Conservation (phyloP, 2,113 vertebrate species). For the Gasterosteus aculeatus region DNA sequence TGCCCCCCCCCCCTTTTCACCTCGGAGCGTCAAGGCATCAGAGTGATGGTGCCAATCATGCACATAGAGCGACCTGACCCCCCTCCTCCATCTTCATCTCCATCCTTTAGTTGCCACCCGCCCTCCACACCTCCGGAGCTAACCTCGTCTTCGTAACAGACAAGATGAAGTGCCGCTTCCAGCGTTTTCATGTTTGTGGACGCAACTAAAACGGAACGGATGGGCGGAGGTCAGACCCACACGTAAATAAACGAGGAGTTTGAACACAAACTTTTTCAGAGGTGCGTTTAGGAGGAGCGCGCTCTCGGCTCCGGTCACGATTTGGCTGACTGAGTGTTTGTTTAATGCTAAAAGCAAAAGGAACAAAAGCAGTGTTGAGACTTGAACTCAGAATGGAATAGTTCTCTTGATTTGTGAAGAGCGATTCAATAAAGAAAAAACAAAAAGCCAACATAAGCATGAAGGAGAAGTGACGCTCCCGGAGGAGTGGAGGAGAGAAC, state of each 20-base stretch:
- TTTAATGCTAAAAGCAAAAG: constrained; percentile 48
- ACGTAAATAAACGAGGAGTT: constrained; percentile 41
- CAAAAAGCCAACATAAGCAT: background rate
- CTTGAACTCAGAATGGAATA: constrained; percentile 1
- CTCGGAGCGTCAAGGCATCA: constrained; percentile 60
- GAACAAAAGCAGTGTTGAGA: constrained; percentile 20
- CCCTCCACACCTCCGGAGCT: constrained; percentile 54
- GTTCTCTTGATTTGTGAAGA: background rate
- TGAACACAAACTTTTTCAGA: constrained; percentile 52
- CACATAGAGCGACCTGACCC: constrained; percentile 26
- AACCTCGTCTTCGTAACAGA: constrained; percentile 34
- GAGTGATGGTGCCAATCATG: constrained; percentile 71
- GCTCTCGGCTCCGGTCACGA: background rate
- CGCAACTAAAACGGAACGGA: constrained; percentile 13
- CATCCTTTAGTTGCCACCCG: constrained; percentile 32
- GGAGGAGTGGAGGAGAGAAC: background rate
- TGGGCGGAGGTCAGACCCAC: constrained; percentile 43
- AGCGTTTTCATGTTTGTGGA: constrained; percentile 48
- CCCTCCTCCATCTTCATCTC: constrained; percentile 38
- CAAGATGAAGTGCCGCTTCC: constrained; percentile 3
- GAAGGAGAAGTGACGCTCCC: background rate
- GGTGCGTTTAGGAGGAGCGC: constrained; percentile 27
- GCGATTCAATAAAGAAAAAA: background rate
- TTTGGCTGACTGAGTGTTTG: constrained; percentile 10
- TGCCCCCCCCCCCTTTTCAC: constrained; percentile 67